A percentile compares a stretch with the other conserved stretches of the same genome.
Evolutionary conservation across 2,113 vertebrate genomes (phyloP).

Genomic region (Pseudorasbora parva): DNA sequence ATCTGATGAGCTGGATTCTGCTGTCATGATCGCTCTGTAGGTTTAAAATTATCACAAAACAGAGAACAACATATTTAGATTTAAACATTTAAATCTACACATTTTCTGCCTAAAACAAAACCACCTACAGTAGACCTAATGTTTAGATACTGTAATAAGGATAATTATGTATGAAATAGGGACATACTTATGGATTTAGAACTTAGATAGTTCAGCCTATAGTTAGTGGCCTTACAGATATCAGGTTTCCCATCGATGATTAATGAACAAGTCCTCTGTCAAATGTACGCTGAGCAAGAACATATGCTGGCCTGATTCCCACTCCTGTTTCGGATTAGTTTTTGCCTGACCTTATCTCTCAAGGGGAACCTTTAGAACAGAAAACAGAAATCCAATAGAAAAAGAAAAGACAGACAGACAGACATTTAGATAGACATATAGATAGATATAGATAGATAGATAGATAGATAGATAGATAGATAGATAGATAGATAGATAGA

Average conservation of each 20-base stretch:
- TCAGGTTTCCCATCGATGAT: conserved; percentile 58
- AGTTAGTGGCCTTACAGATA: conserved; percentile 77
- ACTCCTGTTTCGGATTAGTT: too few relatives aligned
- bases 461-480: neutral
- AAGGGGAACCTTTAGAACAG: conserved; percentile 81
- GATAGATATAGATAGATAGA: neutral
- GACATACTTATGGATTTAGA: too few relatives aligned
- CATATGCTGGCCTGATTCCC: too few relatives aligned
- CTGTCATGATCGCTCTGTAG: neutral
- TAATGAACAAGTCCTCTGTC: conserved; percentile 77
- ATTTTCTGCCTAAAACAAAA: conserved; percentile 50
- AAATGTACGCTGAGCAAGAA: too few relatives aligned
- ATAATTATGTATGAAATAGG: too few relatives aligned
- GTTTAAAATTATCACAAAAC: neutral
- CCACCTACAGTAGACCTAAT: too few relatives aligned
- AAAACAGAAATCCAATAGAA: too few relatives aligned
- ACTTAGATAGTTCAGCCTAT: too few relatives aligned
- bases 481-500: too few relatives aligned
- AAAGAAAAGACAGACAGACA: too few relatives aligned
- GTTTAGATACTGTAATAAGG: too few relatives aligned
- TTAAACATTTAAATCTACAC: neutral
- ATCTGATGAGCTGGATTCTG: neutral
- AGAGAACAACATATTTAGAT: neutral
- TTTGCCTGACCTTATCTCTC: conserved; percentile 79
- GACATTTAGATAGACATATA: too few relatives aligned